Base-by-base conservation (phyloP, 2,113 vertebrate genomes). In the Phaethon lepturus region DNA sequence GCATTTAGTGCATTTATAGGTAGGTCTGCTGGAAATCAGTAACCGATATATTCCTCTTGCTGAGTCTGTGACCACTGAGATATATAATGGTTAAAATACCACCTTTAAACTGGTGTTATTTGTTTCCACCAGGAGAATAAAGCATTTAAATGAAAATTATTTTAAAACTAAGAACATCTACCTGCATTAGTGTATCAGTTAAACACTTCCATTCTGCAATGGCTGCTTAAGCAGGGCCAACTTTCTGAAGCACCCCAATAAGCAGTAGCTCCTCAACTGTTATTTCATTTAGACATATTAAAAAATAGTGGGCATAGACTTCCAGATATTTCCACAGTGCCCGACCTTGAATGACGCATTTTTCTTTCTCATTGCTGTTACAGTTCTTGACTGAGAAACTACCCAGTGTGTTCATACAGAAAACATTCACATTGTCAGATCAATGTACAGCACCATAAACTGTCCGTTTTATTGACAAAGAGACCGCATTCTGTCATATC, bases 291-390 rank as follows among this genome's bases (percentile, higher is more conserved):
- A 12, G 47, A 60, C 12, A 62, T 25, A 44, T 29, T 18, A 10
- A 53, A 83, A 56, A 42, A 45, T 3, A 38, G 11, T 8, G 10
- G 38, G 17, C 11, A 31, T 11, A 66, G 26, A 16, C 35, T 55
- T 56, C 1, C 4, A 79, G 60, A 59, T 49, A 45, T 31, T 74
- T 82, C 68, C 52, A 35, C 63, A 56, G 3, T 40, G 50, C 14
- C 17, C 10, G 33, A 14, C 26, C 33, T 45, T 10, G 1, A 80
- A 24, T 18, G 10, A 50, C 0, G 0, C 58, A 4, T 52, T 45
- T 38, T 90, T 52, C 35, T 89, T 76, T 87, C 19, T 47, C 42
- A 17, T 42, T 58, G 5, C 15, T 53, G 10, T 68, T 86, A 31
- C 24, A 47, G 23, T 35, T 71, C 29, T 53, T 86, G 62, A 68